phyloP scores from a whole-genome alignment of 2,888 invertebrate genomes.

The Euzophera pinguis region DNA sequence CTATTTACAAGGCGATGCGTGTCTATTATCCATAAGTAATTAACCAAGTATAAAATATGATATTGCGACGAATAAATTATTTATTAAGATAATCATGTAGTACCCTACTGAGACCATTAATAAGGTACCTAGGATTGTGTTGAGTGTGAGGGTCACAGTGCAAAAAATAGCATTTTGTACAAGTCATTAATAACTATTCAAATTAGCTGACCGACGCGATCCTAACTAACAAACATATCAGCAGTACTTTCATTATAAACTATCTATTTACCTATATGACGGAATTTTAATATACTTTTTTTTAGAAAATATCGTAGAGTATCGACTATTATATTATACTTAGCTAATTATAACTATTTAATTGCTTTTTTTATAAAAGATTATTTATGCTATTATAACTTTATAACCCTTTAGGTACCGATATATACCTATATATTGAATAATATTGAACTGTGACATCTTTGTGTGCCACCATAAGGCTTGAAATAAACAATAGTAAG shows the following conservation, averaged over 20 bases:
- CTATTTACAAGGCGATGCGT: constrained; percentile 63
- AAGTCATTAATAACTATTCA: not conserved
- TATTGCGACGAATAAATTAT: constrained; percentile 5
- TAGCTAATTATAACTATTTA: constrained; percentile 28
- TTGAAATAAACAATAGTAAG: too few species aligned
- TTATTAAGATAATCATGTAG: constrained; percentile 3
- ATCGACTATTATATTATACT: constrained; percentile 20
- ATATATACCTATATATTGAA: too few species aligned
- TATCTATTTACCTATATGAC: constrained; percentile 17
- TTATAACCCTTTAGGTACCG: too few species aligned
- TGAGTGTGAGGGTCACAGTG: constrained; percentile 17
- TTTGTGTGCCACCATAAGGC: too few species aligned
- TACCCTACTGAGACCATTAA: not conserved
- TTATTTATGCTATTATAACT: not conserved
- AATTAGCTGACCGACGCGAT: not conserved
- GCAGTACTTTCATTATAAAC: not conserved
- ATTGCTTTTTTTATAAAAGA: constrained; percentile 31
- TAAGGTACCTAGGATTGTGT: not conserved
- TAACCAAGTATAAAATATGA: constrained; percentile 20
- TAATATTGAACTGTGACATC: too few species aligned
- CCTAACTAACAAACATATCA: not conserved
- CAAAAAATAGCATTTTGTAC: constrained; percentile 15
- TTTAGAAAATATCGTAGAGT: constrained; percentile 25
- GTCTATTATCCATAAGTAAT: constrained; percentile 29
- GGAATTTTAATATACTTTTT: constrained; percentile 20